Percentiles rank a stretch among this genome's conserved stretches.
Conservation (phyloP, 2,113 vertebrate species). For the Delphinapterus leucas region DNA sequence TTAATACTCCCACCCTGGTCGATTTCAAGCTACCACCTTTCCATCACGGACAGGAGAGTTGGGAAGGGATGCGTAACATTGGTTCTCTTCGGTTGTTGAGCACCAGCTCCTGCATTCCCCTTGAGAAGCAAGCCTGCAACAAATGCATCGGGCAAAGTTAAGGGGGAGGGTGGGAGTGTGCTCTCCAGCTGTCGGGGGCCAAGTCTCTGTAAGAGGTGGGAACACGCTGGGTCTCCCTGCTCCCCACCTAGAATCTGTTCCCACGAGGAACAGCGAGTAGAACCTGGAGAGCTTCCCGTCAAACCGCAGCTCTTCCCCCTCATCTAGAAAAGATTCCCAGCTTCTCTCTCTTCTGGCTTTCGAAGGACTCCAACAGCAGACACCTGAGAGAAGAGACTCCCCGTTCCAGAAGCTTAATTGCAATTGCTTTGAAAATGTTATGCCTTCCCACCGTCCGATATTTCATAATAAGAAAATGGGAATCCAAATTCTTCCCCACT, state of each 20-base stretch:
- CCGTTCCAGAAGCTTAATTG: constrained; percentile 5
- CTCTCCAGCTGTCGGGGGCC: neutral
- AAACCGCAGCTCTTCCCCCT: neutral
- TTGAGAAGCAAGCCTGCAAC: neutral
- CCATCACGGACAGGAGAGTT: neutral
- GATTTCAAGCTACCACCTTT: neutral
- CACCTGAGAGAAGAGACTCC: neutral
- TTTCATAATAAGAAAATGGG: constrained; percentile 46
- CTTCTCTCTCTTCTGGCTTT: neutral
- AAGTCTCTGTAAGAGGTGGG: neutral
- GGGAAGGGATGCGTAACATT: neutral
- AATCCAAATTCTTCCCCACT: constrained; percentile 40
- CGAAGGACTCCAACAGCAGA: neutral
- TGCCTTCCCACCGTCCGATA: constrained; percentile 5
- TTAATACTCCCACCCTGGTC: neutral
- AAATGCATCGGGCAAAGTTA: neutral
- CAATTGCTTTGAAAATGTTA: constrained; percentile 32
- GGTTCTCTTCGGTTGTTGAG: neutral
- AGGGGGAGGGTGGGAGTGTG: accelerated
- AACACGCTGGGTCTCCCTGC: neutral
- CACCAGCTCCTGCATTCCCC: neutral
- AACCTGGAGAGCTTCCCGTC: neutral
- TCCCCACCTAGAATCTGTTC: neutral
- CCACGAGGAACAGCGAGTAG: neutral
- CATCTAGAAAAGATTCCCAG: neutral